Percentiles rank a stretch among this genome's conserved stretches.
Conservation (phyloP, 2,113 vertebrate species). For the Halichoerus grypus region DNA sequence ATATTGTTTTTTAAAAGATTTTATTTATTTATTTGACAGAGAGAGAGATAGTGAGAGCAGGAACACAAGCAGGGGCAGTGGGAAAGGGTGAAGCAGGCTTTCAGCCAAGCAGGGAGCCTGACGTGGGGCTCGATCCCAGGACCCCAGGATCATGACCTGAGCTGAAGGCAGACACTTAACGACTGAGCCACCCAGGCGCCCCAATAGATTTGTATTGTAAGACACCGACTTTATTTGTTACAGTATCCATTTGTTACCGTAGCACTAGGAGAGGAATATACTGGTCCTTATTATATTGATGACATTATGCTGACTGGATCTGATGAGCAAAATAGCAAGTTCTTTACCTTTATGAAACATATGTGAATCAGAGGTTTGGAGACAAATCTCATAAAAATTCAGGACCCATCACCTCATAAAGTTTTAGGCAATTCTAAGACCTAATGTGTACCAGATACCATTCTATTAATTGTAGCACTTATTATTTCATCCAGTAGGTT, state of each 20-base stretch:
- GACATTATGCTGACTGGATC: background rate
- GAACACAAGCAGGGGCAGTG: no score
- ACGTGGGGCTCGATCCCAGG: no score
- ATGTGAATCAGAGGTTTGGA: background rate
- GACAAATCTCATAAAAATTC: background rate
- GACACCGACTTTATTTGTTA: slow-evolving; percentile 5
- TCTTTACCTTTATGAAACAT: slow-evolving; percentile 5
- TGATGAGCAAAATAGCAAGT: background rate
- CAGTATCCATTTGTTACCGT: background rate
- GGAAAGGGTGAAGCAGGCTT: no score
- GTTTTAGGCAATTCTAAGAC: background rate
- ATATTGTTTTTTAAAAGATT: background rate
- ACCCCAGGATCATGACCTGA: no score
- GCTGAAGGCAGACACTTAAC: no score
- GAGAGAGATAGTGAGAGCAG: no score
- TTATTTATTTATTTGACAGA: no score
- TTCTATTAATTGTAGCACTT: background rate
- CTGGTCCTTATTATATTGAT: background rate
- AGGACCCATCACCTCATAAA: background rate
- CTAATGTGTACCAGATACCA: background rate
- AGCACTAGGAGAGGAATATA: background rate
- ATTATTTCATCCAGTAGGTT: background rate
- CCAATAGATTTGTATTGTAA: background rate
- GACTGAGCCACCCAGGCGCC: no score
- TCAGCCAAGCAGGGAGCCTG: no score